Base-by-base conservation (phyloP, 2,888 invertebrate genomes). In the Cephus rjabovi region DNA sequence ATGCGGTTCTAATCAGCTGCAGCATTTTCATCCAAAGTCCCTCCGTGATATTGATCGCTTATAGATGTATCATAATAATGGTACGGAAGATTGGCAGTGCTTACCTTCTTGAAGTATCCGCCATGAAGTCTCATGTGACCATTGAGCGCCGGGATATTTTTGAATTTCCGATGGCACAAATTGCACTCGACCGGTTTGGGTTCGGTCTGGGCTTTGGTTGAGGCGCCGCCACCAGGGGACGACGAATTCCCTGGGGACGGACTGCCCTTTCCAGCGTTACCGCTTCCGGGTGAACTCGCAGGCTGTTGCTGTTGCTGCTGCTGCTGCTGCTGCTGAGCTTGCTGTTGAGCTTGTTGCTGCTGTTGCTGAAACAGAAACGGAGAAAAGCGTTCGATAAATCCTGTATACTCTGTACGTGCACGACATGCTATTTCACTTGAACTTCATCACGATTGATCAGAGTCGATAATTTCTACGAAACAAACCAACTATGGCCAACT, bases 101-200 rank as follows among this genome's bases (percentile, higher is more conserved):
- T 85, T 92, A 96, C 96, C 95, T 97, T 98, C 92, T 98, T 98
- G 90, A 98, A 97, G 92, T 98, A 99, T 78, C 99, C 98, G 73
- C 99, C 99, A 92, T 99, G 99, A 82, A 99, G 94, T 88, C 99
- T 94, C 99, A 99, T 99, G 91, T 99, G 99, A 12, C 99, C 99
- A 92, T 99, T 99, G 78, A 99, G 95, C 37, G 99, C 99, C 34
- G 98, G 98, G 92, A 98, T 97, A 92, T 98, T 99, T 93, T 99
- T 99, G 93, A 99, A 99, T 91, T 97, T 96, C 86, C 98, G 95
- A 92, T 98, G 97, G 91, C 99, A 99, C 80, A 98, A 94, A 92
- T 97, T 97, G 93, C 99, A 99, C 92, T 98, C 97, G 80, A 98
- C 98, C 73, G 98, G 98, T 89, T 97, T 97, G 80, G 94, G 94